Evolutionary conservation across 30 jellyfish, hydroid and myxozoan species (phyloP).

Genomic region (Mastigias papua): DNA sequence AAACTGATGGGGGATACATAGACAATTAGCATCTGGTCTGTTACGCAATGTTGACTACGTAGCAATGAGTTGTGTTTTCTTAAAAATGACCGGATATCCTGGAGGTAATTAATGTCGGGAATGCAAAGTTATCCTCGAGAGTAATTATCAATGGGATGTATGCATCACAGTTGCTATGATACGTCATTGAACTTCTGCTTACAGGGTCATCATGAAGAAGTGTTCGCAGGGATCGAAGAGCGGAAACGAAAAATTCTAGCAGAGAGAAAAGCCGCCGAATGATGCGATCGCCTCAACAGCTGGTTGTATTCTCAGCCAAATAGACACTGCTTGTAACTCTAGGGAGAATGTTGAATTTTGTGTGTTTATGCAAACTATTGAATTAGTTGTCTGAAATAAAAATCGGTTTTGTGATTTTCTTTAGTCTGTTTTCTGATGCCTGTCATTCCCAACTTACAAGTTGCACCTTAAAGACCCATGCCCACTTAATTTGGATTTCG

Average conservation of each 20-base stretch:
- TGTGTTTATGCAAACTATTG: background rate
- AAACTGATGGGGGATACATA: too few relatives aligned
- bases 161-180: background rate
- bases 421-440: too few relatives aligned
- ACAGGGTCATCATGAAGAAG: conserved; percentile 66
- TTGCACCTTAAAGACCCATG: too few relatives aligned
- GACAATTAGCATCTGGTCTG: too few relatives aligned
- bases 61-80: too few relatives aligned
- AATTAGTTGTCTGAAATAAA: background rate
- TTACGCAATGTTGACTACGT: too few relatives aligned
- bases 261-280: background rate
- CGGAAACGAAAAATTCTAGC: conserved; percentile 47
- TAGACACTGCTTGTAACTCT: background rate
- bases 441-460: too few relatives aligned
- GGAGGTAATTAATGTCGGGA: too few relatives aligned
- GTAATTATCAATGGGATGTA: background rate
- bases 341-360: background rate
- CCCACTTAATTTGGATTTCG: too few relatives aligned
- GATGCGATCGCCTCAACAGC: background rate
- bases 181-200: background rate
- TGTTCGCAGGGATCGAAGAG: conserved; percentile 63
- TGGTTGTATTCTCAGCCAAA: background rate
- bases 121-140: background rate
- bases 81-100: too few relatives aligned
- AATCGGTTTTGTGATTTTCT: too few relatives aligned